Conservation (phyloP, 2,113 vertebrate genomes). For the Hepsetus odoe region DNA sequence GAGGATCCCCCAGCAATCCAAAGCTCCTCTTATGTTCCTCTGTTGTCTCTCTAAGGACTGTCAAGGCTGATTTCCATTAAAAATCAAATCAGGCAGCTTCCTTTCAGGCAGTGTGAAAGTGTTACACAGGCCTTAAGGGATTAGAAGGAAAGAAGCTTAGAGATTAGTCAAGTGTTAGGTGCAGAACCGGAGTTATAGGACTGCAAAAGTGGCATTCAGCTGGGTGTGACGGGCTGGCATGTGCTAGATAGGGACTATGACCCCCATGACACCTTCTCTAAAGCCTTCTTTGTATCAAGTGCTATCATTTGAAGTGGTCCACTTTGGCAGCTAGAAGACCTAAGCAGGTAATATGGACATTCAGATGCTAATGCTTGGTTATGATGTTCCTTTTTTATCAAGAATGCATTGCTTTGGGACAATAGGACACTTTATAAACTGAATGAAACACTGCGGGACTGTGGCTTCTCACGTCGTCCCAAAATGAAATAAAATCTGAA, state of each 20-base stretch:
- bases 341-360: no score
- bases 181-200: conserved; percentile 17
- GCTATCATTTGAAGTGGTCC: neutral
- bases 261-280: neutral
- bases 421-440: no score
- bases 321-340: no score
- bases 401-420: no score
- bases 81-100: conserved; percentile 30
- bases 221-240: conserved; percentile 16
- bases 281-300: neutral
- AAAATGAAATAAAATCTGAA: no score
- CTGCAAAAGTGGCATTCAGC: neutral
- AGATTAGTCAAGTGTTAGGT: conserved; percentile 41
- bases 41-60: neutral
- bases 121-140: conserved; percentile 57
- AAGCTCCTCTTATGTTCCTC: neutral
- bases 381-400: no score
- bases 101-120: conserved; percentile 14
- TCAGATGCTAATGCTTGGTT: no score
- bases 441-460: no score
- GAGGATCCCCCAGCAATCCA: neutral
- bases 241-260: neutral
- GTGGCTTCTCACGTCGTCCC: no score
- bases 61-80: conserved; percentile 33
- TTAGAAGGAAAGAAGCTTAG: conserved; percentile 66